Conservation (phyloP, 1,140 invertebrate genomes). For the Rhynchophorus ferrugineus region DNA sequence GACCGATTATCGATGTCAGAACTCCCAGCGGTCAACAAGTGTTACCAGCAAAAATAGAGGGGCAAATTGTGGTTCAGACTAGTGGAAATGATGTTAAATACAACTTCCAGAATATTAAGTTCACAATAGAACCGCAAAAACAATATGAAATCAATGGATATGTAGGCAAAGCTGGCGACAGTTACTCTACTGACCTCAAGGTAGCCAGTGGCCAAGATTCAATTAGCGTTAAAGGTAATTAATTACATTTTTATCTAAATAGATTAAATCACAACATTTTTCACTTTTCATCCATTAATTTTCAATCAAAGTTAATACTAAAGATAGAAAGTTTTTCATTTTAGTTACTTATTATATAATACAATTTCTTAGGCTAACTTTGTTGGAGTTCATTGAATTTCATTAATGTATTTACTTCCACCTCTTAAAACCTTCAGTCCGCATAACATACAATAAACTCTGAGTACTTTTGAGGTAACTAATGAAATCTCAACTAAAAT, state of each 20-base stretch:
- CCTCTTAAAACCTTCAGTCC: too few relatives aligned
- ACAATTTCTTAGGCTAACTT: too few relatives aligned
- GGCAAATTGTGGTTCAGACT: slow-evolving; percentile 47
- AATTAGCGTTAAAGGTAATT: slow-evolving; percentile 41
- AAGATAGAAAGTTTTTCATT: too few relatives aligned
- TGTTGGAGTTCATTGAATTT: too few relatives aligned
- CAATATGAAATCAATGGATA: slow-evolving; percentile 47
- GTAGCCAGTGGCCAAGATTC: slow-evolving; percentile 47
- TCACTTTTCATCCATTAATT: too few relatives aligned
- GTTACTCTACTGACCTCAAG: slow-evolving; percentile 44
- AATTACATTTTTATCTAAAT: too few relatives aligned
- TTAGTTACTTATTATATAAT: too few relatives aligned
- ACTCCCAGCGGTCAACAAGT: slow-evolving; percentile 47
- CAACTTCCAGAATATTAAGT: slow-evolving; percentile 39
- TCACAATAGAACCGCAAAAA: slow-evolving; percentile 37
- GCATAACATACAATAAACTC: too few relatives aligned
- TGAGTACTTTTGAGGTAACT: too few relatives aligned
- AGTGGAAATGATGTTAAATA: slow-evolving; percentile 49
- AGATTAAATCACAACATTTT: too few relatives aligned
- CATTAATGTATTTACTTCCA: slow-evolving; percentile 2
- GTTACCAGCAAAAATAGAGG: slow-evolving; percentile 48
- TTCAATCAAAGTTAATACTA: too few relatives aligned
- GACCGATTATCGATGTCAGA: slow-evolving; percentile 61
- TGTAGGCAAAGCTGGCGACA: slow-evolving; percentile 37
- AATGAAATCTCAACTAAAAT: too few relatives aligned